These are phyloP conservation scores for Dolichotis patagonum DNA, from an alignment of 2,113 vertebrate species.

Conservation along the genomic window DNA sequence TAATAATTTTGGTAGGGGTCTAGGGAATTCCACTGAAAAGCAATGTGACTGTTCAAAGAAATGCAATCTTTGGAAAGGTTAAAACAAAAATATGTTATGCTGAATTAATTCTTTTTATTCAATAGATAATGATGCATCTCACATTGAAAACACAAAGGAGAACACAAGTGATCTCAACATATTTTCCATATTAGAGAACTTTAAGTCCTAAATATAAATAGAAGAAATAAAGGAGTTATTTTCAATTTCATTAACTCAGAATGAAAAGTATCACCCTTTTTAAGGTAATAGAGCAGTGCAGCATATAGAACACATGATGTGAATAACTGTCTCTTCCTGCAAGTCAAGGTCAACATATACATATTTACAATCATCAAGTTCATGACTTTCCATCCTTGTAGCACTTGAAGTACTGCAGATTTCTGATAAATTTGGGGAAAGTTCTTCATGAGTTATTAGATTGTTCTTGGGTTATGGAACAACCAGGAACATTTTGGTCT, in stretches of 20 bases:
- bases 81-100: not conserved
- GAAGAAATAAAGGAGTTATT: slow-evolving; percentile 23
- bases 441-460: not conserved
- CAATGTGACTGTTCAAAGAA: slow-evolving; percentile 27
- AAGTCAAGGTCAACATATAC: not conserved
- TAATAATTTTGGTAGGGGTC: not conserved
- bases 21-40: not conserved
- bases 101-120: slow-evolving; percentile 23
- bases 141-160: not conserved
- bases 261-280: not conserved
- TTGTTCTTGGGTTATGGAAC: not conserved
- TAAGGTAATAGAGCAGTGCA: slow-evolving; percentile 44
- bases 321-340: not conserved
- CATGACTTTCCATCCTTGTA: not conserved
- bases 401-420: not conserved
- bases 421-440: not conserved
- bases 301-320: not conserved
- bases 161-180: slow-evolving; percentile 16
- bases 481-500: not conserved
- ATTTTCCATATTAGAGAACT: not conserved
- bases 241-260: slow-evolving; percentile 14
- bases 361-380: not conserved
- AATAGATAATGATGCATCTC: not conserved
- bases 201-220: slow-evolving; percentile 33
- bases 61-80: not conserved